These are phyloP conservation scores for Eristalis intricaria DNA, from an alignment of 2,888 invertebrate genomes.

Conservation along the genomic window DNA sequence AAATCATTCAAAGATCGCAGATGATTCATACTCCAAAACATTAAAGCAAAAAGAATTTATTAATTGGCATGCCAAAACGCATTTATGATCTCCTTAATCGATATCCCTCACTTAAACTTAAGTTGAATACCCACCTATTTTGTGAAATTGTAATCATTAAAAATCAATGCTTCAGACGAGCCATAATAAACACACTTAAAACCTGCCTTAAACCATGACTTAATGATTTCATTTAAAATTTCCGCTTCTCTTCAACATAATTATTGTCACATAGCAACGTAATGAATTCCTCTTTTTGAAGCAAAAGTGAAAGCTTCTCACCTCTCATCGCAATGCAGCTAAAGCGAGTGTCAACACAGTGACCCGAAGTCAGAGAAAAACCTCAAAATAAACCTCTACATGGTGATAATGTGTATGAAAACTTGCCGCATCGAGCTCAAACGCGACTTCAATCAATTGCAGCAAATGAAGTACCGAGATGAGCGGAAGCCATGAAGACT, in stretches of 20 bases:
- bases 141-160: background rate
- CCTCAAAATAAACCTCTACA: background rate
- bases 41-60: background rate
- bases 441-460: conserved; percentile 61
- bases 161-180: conserved; percentile 2
- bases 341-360: conserved; percentile 58
- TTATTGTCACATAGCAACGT: conserved; percentile 54
- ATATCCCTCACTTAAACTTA: background rate
- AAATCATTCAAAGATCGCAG: too few relatives aligned
- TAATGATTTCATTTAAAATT: conserved; percentile 44
- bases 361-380: conserved; percentile 6
- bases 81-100: background rate
- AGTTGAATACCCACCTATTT: background rate
- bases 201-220: conserved; percentile 30
- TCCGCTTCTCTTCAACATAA: conserved; percentile 33
- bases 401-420: conserved; percentile 9
- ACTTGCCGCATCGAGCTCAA: conserved; percentile 49
- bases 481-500: conserved; percentile 64
- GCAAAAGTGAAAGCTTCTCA: conserved; percentile 66
- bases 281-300: conserved; percentile 55
- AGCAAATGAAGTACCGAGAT: conserved; percentile 61
- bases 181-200: background rate
- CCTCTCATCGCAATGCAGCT: conserved; percentile 31
- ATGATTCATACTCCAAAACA: too few relatives aligned
- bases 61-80: background rate